A percentile compares a stretch with the other conserved stretches of the same genome.
These are phyloP conservation scores for Willisornis vidua DNA, from an alignment of 2,113 vertebrate genomes.

Conservation along the genomic window DNA sequence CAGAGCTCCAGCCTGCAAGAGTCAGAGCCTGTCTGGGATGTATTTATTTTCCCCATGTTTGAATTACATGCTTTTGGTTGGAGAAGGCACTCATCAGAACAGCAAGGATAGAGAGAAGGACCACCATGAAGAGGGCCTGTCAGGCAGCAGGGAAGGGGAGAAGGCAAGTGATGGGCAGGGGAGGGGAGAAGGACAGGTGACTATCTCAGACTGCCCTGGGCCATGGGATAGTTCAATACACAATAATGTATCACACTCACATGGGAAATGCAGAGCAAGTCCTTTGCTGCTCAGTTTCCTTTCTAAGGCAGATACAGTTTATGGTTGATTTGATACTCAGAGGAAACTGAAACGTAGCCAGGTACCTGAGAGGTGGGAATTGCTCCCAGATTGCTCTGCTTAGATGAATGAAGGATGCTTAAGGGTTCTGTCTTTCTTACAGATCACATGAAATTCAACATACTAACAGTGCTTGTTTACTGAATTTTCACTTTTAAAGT, in stretches of 20 bases:
- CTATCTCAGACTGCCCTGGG: neutral
- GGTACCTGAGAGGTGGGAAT: neutral
- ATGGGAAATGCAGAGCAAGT: rapidly evolving
- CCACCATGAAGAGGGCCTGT: neutral
- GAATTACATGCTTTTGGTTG: neutral
- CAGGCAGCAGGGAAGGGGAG: neutral
- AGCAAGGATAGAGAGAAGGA: neutral
- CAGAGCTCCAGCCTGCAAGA: neutral
- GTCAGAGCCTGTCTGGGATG: rapidly evolving
- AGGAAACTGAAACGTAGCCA: neutral
- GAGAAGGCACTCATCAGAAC: neutral
- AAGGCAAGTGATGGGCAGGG: neutral
- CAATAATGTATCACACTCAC: rapidly evolving
- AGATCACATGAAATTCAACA: neutral
- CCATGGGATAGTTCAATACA: rapidly evolving
- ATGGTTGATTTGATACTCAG: neutral
- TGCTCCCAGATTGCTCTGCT: neutral
- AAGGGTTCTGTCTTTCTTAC: neutral
- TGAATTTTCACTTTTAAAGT: neutral
- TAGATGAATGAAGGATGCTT: neutral
- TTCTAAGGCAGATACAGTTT: neutral
- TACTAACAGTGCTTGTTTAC: neutral
- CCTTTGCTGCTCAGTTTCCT: neutral
- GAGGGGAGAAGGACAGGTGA: neutral
- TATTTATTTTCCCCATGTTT: neutral